Evolutionary conservation across 1,140 invertebrate genomes (phyloP).

Genomic region (Glossosoma conforme): DNA sequence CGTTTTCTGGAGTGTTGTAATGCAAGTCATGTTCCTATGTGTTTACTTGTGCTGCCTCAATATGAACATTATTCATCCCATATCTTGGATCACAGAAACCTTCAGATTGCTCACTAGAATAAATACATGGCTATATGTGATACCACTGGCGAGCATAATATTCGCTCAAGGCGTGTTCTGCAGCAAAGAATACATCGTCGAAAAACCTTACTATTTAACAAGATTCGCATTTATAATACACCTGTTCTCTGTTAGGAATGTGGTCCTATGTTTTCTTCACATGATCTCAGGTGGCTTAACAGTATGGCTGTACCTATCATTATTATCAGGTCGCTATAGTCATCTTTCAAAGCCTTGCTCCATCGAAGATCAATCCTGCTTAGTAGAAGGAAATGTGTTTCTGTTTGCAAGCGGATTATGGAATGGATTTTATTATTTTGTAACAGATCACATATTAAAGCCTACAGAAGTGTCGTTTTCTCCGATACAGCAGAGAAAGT

Average conservation of each 20-base stretch:
- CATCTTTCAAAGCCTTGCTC: slow-evolving; percentile 45
- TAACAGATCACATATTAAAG: slow-evolving; percentile 50
- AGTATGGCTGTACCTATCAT: slow-evolving; percentile 57
- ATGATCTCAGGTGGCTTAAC: slow-evolving; percentile 54
- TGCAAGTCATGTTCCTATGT: slow-evolving; percentile 48
- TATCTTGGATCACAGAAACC: slow-evolving; percentile 44
- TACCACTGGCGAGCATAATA: slow-evolving; percentile 45
- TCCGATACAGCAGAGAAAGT: slow-evolving; percentile 61
- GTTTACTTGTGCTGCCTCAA: slow-evolving; percentile 47
- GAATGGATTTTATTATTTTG: slow-evolving; percentile 64
- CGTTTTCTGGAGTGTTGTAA: slow-evolving; percentile 39
- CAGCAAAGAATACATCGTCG: slow-evolving; percentile 50
- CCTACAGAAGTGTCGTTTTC: slow-evolving; percentile 59
- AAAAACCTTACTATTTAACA: slow-evolving; percentile 50
- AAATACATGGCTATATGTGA: slow-evolving; percentile 46
- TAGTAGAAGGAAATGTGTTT: slow-evolving; percentile 49
- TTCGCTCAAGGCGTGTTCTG: slow-evolving; percentile 51
- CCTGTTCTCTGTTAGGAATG: slow-evolving; percentile 56
- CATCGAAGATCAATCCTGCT: slow-evolving; percentile 37
- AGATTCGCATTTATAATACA: slow-evolving; percentile 57
- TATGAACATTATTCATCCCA: slow-evolving; percentile 44
- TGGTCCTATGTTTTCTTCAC: slow-evolving; percentile 53
- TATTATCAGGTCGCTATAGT: slow-evolving; percentile 51
- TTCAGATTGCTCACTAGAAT: slow-evolving; percentile 45
- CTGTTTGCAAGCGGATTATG: slow-evolving; percentile 61